Percentiles rank a stretch among this genome's conserved stretches.
Evolutionary conservation across 2,797 vertebrate genomes (phyloP).

Genomic region (Rhinatrema bivittatum): DNA sequence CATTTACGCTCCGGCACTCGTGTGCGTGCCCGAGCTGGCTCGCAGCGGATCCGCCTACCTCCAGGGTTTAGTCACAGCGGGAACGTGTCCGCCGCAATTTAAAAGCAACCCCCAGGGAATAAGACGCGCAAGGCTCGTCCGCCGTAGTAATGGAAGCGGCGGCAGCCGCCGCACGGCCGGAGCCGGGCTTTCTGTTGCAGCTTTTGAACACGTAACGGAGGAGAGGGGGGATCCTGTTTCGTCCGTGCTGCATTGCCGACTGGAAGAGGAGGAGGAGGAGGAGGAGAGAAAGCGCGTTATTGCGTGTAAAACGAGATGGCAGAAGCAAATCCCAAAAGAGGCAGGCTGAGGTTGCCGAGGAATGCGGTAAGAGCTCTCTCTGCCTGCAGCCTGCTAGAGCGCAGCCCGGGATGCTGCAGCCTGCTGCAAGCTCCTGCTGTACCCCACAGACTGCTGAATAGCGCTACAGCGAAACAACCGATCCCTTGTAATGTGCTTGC

Average conservation of each 20-base stretch:
- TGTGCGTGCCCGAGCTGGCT: constrained; percentile 1
- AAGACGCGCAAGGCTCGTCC: too few species aligned
- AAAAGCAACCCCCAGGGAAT: constrained; percentile 26
- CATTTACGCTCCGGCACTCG: too few species aligned
- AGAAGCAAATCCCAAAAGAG: constrained; percentile 61
- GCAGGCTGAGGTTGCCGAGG: constrained; percentile 63
- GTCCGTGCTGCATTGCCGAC: constrained; percentile 29
- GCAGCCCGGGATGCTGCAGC: constrained; percentile 49
- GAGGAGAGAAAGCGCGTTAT: too few species aligned
- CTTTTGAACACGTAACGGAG: constrained; percentile 25
- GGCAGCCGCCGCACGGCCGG: background rate
- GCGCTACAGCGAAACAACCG: constrained; percentile 7
- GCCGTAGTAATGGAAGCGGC: constrained; percentile 24
- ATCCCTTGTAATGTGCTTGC: constrained; percentile 14
- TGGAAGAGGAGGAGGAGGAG: constrained; percentile 23
- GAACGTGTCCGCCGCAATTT: constrained; percentile 29
- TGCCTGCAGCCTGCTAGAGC: constrained; percentile 37
- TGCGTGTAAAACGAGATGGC: constrained; percentile 48
- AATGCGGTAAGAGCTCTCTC: constrained; percentile 68
- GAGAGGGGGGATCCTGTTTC: constrained; percentile 32
- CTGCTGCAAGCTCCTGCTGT: background rate
- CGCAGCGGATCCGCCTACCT: constrained; percentile 5
- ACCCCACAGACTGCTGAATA: constrained; percentile 55
- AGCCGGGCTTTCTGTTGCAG: constrained; percentile 16
- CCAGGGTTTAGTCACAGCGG: constrained; percentile 29